phyloP scores from a whole-genome alignment of 2,888 invertebrate species.

The Eulithis testata region DNA sequence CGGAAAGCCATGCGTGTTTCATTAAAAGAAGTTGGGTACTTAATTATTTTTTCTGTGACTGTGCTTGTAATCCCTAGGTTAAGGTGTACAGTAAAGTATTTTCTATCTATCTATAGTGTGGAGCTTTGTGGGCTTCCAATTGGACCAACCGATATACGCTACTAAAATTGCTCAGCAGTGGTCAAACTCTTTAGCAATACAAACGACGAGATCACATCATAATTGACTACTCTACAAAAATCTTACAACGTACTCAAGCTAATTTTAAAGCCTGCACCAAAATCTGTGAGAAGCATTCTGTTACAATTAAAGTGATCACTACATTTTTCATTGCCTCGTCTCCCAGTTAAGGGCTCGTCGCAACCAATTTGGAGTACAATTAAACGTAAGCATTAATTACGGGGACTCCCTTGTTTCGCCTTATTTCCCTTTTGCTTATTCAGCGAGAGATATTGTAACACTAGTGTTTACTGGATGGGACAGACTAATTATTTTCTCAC shows the following conservation, averaged over 20 bases:
- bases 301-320: conserved; percentile 47
- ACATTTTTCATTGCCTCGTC: conserved; percentile 62
- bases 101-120: no score
- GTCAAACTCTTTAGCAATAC: no score
- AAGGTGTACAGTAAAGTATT: no score
- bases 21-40: no score
- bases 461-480: conserved; percentile 51
- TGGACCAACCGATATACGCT: no score
- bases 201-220: no score
- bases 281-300: conserved; percentile 33
- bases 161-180: no score
- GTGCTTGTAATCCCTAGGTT: no score
- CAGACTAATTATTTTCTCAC: conserved; percentile 25
- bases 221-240: neutral
- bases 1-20: no score
- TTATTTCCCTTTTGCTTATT: conserved; percentile 82
- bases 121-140: no score
- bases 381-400: conserved; percentile 83
- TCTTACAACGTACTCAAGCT: neutral
- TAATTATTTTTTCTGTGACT: no score
- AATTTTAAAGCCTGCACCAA: conserved; percentile 19
- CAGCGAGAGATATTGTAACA: conserved; percentile 62
- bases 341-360: conserved; percentile 63
- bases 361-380: conserved; percentile 74
- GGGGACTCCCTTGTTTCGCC: conserved; percentile 63